phyloP scores from a whole-genome alignment of 2,888 invertebrate genomes.

The Eumacrocentrus americanus region DNA sequence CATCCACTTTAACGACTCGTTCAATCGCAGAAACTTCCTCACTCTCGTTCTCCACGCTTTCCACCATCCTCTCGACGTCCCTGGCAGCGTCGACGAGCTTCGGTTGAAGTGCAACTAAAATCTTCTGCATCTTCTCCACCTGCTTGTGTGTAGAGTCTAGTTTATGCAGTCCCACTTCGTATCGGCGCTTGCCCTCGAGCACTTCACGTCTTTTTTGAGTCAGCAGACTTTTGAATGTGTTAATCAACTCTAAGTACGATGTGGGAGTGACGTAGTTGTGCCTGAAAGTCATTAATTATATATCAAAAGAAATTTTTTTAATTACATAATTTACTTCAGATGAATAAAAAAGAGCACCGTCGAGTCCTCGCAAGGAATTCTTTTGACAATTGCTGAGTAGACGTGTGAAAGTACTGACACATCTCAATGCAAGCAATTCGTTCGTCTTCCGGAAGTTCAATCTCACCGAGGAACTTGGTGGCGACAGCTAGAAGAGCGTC shows the following conservation, averaged over 20 bases:
- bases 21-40: constrained; percentile 83
- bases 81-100: constrained; percentile 84
- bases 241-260: constrained; percentile 89
- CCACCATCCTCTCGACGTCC: constrained; percentile 86
- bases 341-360: constrained; percentile 60
- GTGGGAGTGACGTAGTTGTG: constrained; percentile 92
- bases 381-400: constrained; percentile 75
- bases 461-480: constrained; percentile 74
- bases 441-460: constrained; percentile 77
- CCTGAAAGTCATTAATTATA: constrained; percentile 14
- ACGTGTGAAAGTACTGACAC: constrained; percentile 88
- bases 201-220: constrained; percentile 76
- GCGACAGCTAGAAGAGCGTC: constrained; percentile 92
- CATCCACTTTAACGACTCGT: constrained; percentile 80
- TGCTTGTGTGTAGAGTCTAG: constrained; percentile 82
- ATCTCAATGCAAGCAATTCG: constrained; percentile 81
- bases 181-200: constrained; percentile 73
- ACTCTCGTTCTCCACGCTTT: constrained; percentile 85
- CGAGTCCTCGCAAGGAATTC: constrained; percentile 71
- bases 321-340: neutral
- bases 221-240: constrained; percentile 83
- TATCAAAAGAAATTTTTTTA: neutral
- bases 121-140: constrained; percentile 81
- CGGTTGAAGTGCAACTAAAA: constrained; percentile 85
- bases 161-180: constrained; percentile 86